Percentiles rank a stretch among this genome's conserved stretches.
phyloP scores from a whole-genome alignment of 2,113 vertebrate species.

The Candoia aspera region DNA sequence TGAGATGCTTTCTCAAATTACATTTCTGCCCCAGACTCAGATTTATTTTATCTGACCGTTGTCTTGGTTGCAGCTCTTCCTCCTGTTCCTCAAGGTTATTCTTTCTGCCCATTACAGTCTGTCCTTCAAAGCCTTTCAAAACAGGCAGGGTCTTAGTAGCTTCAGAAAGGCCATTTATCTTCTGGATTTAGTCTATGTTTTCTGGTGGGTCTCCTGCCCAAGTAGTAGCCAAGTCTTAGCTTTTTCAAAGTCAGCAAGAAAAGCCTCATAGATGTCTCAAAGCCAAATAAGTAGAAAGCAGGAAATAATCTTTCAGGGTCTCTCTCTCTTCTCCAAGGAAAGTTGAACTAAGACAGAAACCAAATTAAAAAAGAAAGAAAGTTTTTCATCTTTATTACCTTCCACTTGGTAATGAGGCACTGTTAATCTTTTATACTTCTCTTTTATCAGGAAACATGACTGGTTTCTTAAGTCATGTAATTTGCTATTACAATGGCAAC shows the following conservation, averaged over 20 bases:
- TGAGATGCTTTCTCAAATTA: background rate
- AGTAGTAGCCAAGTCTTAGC: background rate
- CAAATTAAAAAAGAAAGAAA: background rate
- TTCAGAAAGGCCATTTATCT: background rate
- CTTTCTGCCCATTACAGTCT: background rate
- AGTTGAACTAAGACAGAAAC: background rate
- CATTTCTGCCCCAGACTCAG: background rate
- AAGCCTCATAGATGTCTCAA: background rate
- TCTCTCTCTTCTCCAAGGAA: background rate
- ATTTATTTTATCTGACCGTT: background rate
- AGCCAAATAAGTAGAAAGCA: background rate
- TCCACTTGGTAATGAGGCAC: constrained; percentile 18
- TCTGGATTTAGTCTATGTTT: background rate
- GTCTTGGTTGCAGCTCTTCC: background rate
- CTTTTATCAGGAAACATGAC: background rate
- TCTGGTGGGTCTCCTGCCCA: background rate
- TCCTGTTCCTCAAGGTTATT: background rate
- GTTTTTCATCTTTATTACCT: fast-evolving
- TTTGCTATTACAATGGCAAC: background rate
- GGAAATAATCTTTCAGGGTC: background rate
- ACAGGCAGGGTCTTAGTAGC: background rate
- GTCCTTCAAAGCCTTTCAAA: background rate
- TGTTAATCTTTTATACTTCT: background rate
- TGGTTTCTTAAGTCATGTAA: constrained; percentile 3
- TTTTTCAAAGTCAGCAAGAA: background rate